phyloP scores from a whole-genome alignment of 2,113 vertebrate species.

The Pelobates fuscus region DNA sequence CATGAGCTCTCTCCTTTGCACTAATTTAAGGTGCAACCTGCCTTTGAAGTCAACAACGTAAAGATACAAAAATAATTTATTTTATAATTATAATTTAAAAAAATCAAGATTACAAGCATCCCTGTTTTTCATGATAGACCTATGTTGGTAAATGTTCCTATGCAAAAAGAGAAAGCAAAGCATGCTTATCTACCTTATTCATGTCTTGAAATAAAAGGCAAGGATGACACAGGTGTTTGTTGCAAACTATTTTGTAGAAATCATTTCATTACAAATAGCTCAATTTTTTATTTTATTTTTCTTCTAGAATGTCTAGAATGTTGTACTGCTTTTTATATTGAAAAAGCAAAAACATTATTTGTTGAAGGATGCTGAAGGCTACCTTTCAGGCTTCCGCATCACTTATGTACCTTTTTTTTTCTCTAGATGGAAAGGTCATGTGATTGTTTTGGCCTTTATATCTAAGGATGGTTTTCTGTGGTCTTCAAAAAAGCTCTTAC shows the following conservation, averaged over 20 bases:
- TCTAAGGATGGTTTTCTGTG: slow-evolving; percentile 1
- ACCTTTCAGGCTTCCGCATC: neutral
- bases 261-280: slow-evolving; percentile 32
- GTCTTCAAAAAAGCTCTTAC: neutral
- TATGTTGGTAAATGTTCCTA: too few species aligned
- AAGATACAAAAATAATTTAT: too few species aligned
- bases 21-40: too few species aligned
- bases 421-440: neutral
- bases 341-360: neutral
- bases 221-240: too few species aligned
- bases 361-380: neutral
- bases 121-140: too few species aligned
- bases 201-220: too few species aligned
- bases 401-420: neutral
- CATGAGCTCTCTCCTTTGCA: too few species aligned
- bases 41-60: too few species aligned
- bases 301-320: slow-evolving; percentile 34
- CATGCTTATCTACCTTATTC: too few species aligned
- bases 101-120: too few species aligned
- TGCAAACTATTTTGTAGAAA: slow-evolving; percentile 24
- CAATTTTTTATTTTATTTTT: slow-evolving; percentile 40
- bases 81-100: too few species aligned
- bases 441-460: neutral
- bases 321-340: slow-evolving; percentile 1
- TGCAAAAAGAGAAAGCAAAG: too few species aligned